Evolutionary conservation across 1,140 invertebrate genomes (phyloP).

Genomic region (Diuraphis noxia): DNA sequence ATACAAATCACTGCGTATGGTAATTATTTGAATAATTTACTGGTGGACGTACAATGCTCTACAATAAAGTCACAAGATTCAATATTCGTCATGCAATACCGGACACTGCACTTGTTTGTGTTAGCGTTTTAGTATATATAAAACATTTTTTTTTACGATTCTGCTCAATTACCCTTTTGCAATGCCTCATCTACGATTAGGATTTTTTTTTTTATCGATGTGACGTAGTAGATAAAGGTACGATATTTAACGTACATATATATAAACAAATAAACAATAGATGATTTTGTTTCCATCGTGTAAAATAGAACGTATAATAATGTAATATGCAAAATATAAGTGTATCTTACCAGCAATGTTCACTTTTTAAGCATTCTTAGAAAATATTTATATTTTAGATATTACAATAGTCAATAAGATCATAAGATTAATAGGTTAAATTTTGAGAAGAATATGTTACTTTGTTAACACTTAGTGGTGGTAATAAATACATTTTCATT

Average conservation of each 20-base stretch:
- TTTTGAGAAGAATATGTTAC: not conserved
- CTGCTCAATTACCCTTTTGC: conserved; percentile 9
- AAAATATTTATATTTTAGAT: not conserved
- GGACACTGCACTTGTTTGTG: not conserved
- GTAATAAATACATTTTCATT: not conserved
- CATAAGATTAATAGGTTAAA: no score
- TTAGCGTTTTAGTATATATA: not conserved
- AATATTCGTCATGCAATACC: conserved; percentile 3
- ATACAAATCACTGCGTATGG: not conserved
- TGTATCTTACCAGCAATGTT: not conserved
- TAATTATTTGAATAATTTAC: not conserved
- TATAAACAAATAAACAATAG: not conserved
- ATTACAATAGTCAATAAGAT: no score
- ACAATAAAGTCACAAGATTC: not conserved
- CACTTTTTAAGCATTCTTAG: not conserved
- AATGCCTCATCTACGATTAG: not conserved
- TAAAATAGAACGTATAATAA: not conserved
- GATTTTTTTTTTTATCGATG: not conserved
- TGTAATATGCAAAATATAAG: not conserved
- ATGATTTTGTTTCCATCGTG: not conserved
- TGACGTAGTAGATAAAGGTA: not conserved
- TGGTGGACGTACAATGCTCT: not conserved
- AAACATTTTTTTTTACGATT: not conserved
- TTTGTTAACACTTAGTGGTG: not conserved
- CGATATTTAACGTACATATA: not conserved